These are phyloP conservation scores for Latrodectus elegans DNA, from an alignment of 2,888 invertebrate genomes.

Conservation along the genomic window DNA sequence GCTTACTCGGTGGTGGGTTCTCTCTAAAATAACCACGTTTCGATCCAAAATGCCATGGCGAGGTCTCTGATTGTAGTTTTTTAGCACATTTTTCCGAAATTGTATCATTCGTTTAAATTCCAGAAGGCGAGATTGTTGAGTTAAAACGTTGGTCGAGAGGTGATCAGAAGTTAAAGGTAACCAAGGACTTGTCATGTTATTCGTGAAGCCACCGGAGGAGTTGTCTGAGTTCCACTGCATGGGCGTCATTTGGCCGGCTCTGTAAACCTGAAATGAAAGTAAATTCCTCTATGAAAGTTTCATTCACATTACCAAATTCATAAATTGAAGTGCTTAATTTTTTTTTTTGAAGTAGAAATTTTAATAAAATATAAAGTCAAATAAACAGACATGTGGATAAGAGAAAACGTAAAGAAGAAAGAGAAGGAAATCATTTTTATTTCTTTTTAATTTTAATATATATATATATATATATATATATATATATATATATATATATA, in stretches of 20 bases:
- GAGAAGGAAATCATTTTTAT: too few species aligned
- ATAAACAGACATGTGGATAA: too few species aligned
- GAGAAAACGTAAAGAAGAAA: too few species aligned
- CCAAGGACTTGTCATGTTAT: conserved; percentile 80
- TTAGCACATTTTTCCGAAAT: conserved; percentile 14
- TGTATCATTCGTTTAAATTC: conserved; percentile 3
- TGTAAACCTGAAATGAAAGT: conserved; percentile 72
- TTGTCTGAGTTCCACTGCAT: conserved; percentile 80
- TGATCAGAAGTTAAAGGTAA: conserved; percentile 78
- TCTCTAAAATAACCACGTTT: conserved; percentile 40
- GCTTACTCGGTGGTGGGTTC: conserved; percentile 26
- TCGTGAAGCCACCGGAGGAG: conserved; percentile 70
- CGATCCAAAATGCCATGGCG: conserved; percentile 40
- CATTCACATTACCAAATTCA: too few species aligned
- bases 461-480: too few species aligned
- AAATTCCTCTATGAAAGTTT: too few species aligned
- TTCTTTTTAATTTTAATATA: too few species aligned
- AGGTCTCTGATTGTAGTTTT: background rate
- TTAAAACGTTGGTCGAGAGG: conserved; percentile 72
- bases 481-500: too few species aligned
- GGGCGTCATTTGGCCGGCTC: conserved; percentile 82
- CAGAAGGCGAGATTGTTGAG: conserved; percentile 33
- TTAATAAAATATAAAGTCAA: too few species aligned
- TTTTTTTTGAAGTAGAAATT: too few species aligned
- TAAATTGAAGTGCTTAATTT: too few species aligned